A percentile compares a stretch with the other conserved stretches of the same genome.
These are phyloP conservation scores for Euplexia lucipara DNA, from an alignment of 2,888 invertebrate genomes.

Conservation along the genomic window DNA sequence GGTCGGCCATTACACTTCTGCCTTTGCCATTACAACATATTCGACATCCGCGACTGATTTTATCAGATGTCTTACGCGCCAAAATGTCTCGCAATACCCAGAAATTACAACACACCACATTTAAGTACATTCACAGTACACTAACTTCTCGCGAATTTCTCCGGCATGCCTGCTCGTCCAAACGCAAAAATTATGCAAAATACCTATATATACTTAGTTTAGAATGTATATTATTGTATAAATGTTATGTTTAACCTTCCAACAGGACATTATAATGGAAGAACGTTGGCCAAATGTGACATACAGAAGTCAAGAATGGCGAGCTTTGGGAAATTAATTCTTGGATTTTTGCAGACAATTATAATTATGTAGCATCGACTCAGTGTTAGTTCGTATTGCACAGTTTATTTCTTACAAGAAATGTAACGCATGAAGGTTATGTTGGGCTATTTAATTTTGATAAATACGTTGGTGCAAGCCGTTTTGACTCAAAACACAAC, in stretches of 20 bases:
- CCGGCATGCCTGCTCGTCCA: conserved; percentile 30
- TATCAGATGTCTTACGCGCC: neutral
- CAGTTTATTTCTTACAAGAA: too few species aligned
- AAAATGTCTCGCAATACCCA: conserved; percentile 25
- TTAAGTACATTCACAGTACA: neutral
- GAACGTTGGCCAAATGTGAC: conserved; percentile 29
- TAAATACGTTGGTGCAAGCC: too few species aligned
- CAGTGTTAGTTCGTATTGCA: too few species aligned
- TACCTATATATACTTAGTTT: conserved; percentile 11
- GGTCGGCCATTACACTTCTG: too few species aligned
- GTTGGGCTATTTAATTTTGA: too few species aligned
- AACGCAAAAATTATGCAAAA: conserved; percentile 59
- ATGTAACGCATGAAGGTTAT: too few species aligned
- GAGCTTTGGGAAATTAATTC: neutral
- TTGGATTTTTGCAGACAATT: neutral
- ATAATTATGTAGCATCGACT: too few species aligned
- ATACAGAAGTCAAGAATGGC: conserved; percentile 16
- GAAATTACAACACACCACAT: conserved; percentile 22
- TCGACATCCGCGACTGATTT: conserved; percentile 1
- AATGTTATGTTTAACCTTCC: conserved; percentile 47
- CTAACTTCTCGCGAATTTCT: conserved; percentile 47
- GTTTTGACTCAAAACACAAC: too few species aligned
- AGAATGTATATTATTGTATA: conserved; percentile 44
- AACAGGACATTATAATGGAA: conserved; percentile 42
- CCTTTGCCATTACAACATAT: too few species aligned